Evolutionary conservation across 2,888 invertebrate genomes (phyloP).

Genomic region (Plebejus melissa): DNA sequence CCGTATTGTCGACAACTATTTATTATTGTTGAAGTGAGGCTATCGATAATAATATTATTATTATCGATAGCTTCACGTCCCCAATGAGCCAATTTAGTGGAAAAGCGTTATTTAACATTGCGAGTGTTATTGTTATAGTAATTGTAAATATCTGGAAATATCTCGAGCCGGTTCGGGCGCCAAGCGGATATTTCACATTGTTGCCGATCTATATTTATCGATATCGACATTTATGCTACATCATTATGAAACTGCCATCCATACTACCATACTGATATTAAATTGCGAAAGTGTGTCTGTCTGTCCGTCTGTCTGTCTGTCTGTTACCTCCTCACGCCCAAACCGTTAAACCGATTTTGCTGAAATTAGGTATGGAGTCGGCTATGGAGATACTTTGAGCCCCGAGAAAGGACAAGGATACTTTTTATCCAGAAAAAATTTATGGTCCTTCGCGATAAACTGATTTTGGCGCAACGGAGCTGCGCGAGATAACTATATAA

Average conservation of each 20-base stretch:
- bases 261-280: too few relatives aligned
- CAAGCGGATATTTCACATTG: constrained; percentile 27
- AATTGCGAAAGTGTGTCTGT: too few relatives aligned
- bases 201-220: constrained; percentile 7
- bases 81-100: constrained; percentile 32
- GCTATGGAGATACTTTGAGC: too few relatives aligned
- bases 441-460: too few relatives aligned
- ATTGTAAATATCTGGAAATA: constrained; percentile 41
- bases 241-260: neutral
- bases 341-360: too few relatives aligned
- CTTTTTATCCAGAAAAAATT: too few relatives aligned
- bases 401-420: too few relatives aligned
- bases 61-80: constrained; percentile 1
- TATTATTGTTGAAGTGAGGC: neutral
- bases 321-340: too few relatives aligned
- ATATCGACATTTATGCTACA: constrained; percentile 12
- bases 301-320: too few relatives aligned
- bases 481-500: too few relatives aligned
- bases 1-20: neutral
- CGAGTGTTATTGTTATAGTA: constrained; percentile 39
- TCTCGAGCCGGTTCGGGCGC: constrained; percentile 34
- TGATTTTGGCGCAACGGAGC: too few relatives aligned
- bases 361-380: too few relatives aligned
- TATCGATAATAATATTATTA: neutral
- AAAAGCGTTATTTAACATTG: constrained; percentile 23